A percentile compares a stretch with the other conserved stretches of the same genome.
Conservation (phyloP, 2,113 vertebrate species). For the Antechinus flavipes region DNA sequence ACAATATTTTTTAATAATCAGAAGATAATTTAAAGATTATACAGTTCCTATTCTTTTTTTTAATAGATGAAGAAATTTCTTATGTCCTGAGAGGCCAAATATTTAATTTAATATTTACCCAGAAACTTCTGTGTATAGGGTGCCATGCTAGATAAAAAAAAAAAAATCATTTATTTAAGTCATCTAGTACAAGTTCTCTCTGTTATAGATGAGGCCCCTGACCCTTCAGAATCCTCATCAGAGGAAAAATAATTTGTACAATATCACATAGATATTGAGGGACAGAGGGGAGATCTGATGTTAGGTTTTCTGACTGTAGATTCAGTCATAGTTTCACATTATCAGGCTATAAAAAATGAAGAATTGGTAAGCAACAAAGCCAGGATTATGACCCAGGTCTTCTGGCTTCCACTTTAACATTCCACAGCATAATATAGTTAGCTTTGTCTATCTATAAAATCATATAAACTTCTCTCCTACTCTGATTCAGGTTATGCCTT, state of each 20-base stretch:
- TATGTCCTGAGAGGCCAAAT: not conserved
- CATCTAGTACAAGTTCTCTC: not conserved
- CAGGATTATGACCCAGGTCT: not conserved
- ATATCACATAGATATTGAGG: not conserved
- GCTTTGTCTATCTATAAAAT: not conserved
- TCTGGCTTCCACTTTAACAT: not conserved
- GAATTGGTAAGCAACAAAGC: not conserved
- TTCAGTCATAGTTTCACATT: not conserved
- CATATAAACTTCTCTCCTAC: not conserved
- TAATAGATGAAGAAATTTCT: not conserved
- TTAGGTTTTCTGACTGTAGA: not conserved
- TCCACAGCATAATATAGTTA: not conserved
- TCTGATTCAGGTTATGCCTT: not conserved
- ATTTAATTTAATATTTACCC: not conserved
- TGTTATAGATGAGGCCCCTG: not conserved
- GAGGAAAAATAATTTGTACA: not conserved
- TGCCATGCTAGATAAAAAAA: not conserved
- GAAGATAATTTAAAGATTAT: too few relatives aligned
- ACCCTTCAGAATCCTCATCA: not conserved
- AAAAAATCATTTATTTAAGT: not conserved
- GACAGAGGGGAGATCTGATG: not conserved
- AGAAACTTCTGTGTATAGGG: not conserved
- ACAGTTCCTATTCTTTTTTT: too few relatives aligned
- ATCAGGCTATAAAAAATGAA: not conserved
- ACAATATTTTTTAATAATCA: too few relatives aligned